Base-by-base conservation (phyloP, 2,888 invertebrate genomes). In the Eulithis prunata region DNA sequence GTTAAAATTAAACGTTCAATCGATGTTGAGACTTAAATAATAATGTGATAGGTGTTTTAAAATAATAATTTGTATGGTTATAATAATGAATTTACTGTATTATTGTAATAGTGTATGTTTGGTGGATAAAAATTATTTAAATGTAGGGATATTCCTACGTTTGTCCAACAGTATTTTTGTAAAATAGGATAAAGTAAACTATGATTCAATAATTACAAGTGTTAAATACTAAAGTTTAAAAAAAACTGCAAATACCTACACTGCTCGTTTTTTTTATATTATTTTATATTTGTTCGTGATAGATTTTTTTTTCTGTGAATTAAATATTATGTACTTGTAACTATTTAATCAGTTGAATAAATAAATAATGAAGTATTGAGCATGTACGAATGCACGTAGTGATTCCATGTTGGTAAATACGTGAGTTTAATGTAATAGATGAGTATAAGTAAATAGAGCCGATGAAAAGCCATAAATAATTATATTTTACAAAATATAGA, bases 41-140 rank as follows among this genome's bases (percentile, higher is more conserved):
- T 82, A 84, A 78, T 86, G 86, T 87, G 85, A 87, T 87, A 87
- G 85, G 85, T 84, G 84, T 84, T 83, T 84, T 80, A 79, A 85
- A 71, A 75, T 72, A 75, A 71, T 81, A 73, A 79, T 83, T 81
- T 80, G 71, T 77, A 76, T 74, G 69, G 75, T 77, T 75, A 75
- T 74, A 73, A 74, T 77, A 78, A 77, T 72, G 71, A 79, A 81
- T 79, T 81, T 80, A 72, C 76, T 75, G 76, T 79, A 72, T 62
- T 66, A 65, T 60, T 67, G 67, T 67, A 57, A 73, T 36, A 21
- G 71, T 75, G 73, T 75, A 71, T 71, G 71, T 71, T 74, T 70
- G 74, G 74, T 71, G 73, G 70, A 71, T 73, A 75, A 73, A 69
- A 66, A 64, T 70, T 63, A 69, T 74, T 74, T 73, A 74, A 78